Conservation (phyloP, 2,888 invertebrate species). For the Anaspis maculata region DNA sequence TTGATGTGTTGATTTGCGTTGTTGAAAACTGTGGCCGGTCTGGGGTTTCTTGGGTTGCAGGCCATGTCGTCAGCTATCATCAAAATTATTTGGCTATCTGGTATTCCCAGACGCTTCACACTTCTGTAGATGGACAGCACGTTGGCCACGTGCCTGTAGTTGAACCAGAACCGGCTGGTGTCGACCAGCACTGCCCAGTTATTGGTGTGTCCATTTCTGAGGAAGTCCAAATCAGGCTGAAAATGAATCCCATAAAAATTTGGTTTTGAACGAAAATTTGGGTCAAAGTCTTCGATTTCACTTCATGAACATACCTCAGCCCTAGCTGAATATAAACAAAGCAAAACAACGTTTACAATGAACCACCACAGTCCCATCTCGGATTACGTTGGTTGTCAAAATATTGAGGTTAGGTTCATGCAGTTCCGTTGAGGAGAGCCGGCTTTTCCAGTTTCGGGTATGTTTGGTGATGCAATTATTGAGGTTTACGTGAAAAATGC, state of each 20-base stretch:
- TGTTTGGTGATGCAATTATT: no score
- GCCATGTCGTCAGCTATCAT: slow-evolving; percentile 99
- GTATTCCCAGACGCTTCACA: slow-evolving; percentile 97
- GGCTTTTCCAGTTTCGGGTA: no score
- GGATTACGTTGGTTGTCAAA: no score
- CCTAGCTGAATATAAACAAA: no score
- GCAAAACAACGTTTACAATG: no score
- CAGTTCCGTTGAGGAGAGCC: no score
- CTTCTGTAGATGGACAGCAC: slow-evolving; percentile 96
- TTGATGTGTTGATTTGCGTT: slow-evolving; percentile 97
- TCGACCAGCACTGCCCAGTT: slow-evolving; percentile 99
- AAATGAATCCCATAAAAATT: slow-evolving; percentile 1
- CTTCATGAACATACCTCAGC: no score
- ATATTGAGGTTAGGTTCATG: no score
- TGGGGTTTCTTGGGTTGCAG: slow-evolving; percentile 94
- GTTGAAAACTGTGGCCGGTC: slow-evolving; percentile 96
- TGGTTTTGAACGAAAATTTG: neutral
- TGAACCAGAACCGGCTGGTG: slow-evolving; percentile 99
- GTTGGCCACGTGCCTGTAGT: slow-evolving; percentile 98
- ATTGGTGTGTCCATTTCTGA: slow-evolving; percentile 78
- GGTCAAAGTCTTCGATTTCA: neutral
- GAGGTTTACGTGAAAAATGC: no score
- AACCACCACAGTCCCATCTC: no score
- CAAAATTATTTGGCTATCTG: slow-evolving; percentile 95
- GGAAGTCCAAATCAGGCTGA: slow-evolving; percentile 37